Conservation (phyloP, 2,888 invertebrate genomes). For the Ethmia dodecea region DNA sequence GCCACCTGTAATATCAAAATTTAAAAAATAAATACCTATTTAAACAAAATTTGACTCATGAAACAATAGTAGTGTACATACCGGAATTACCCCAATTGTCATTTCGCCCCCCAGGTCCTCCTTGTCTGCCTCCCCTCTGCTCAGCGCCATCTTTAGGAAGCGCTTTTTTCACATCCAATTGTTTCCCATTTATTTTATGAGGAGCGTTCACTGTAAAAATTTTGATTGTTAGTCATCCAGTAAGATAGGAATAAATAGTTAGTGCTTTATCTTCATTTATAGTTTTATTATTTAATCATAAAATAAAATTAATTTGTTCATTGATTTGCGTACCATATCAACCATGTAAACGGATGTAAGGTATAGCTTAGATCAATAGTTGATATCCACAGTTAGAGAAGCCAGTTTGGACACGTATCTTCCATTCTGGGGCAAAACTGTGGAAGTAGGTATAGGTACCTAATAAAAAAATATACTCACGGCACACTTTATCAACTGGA, state of each 20-base stretch:
- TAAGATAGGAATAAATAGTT: conserved; percentile 1
- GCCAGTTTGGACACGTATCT: conserved; percentile 60
- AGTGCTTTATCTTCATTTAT: too few species aligned
- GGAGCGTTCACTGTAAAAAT: conserved; percentile 84
- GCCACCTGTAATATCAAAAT: conserved; percentile 47
- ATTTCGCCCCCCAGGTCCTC: conserved; percentile 46
- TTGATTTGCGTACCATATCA: conserved; percentile 72
- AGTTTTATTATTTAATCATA: not conserved
- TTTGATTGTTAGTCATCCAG: conserved; percentile 3
- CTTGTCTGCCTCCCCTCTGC: conserved; percentile 69
- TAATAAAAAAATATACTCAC: conserved; percentile 80
- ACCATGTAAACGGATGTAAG: conserved; percentile 40
- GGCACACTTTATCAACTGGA: conserved; percentile 96
- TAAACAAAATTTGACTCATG: not conserved
- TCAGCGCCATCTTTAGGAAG: conserved; percentile 87
- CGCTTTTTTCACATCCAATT: conserved; percentile 96
- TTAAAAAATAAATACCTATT: not conserved
- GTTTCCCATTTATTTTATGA: conserved; percentile 91
- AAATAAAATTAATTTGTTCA: conserved; percentile 31
- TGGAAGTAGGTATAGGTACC: conserved; percentile 28
- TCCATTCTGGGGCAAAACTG: conserved; percentile 74
- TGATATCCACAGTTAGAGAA: conserved; percentile 73
- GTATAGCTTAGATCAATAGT: conserved; percentile 70
- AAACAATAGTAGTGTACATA: too few species aligned
- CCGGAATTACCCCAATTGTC: conserved; percentile 54